Conservation (phyloP, 1,140 invertebrate species). For the Coenobita brevimanus region DNA sequence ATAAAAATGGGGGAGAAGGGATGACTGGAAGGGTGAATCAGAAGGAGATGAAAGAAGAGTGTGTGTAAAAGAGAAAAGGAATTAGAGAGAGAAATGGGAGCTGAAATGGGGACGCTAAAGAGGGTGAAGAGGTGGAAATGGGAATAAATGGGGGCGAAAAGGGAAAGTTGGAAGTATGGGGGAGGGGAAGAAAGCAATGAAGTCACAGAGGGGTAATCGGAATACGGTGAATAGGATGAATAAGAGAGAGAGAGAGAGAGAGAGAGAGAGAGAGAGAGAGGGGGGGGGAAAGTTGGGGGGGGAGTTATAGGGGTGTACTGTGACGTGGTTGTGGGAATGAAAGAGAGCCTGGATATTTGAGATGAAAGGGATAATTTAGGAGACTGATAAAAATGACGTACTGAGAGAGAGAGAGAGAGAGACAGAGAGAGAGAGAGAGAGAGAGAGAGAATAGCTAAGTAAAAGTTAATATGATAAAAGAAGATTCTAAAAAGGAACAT, state of each 20-base stretch:
- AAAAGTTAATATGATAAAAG: not conserved
- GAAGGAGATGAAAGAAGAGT: too few species aligned
- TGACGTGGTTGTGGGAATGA: not conserved
- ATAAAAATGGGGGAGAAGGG: too few species aligned
- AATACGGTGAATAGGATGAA: not conserved
- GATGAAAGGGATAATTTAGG: not conserved
- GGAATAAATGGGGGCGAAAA: not conserved
- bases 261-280: not conserved
- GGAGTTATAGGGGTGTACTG: not conserved
- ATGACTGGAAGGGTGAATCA: too few species aligned
- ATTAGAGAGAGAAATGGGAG: conserved; percentile 2
- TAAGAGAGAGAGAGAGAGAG: not conserved
- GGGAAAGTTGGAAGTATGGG: not conserved
- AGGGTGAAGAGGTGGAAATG: not conserved
- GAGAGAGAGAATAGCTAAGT: too few species aligned
- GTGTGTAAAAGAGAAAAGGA: not conserved
- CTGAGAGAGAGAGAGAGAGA: not conserved
- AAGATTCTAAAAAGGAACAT: not conserved
- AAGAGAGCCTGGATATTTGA: not conserved
- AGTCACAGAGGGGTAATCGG: too few species aligned
- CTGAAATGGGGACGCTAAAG: not conserved
- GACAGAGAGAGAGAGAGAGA: not conserved
- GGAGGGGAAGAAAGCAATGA: not conserved
- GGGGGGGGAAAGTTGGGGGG: not conserved
- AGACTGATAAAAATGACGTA: not conserved